Conservation (phyloP, 1,140 invertebrate genomes). For the Teleopsis dalmanni region DNA sequence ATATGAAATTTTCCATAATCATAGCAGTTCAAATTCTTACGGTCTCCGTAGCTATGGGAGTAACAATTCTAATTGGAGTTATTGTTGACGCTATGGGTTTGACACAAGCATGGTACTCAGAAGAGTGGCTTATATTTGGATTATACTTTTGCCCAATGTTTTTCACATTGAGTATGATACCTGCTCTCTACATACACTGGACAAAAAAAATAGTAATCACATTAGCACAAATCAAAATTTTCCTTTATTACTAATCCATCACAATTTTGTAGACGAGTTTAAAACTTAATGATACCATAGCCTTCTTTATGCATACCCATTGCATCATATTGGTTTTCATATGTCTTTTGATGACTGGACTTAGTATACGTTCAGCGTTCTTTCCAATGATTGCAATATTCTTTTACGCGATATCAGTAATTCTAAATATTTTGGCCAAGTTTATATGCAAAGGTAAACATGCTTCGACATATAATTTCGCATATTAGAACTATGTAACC, state of each 20-base stretch:
- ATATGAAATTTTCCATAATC: constrained; percentile 22
- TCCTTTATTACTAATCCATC: background rate
- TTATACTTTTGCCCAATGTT: constrained; percentile 52
- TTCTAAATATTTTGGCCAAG: constrained; percentile 29
- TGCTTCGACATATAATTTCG: too few relatives aligned
- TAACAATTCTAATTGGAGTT: constrained; percentile 48
- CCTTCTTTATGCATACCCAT: constrained; percentile 33
- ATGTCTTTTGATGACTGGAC: constrained; percentile 24
- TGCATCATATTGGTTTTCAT: constrained; percentile 27
- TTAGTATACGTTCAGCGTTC: constrained; percentile 30
- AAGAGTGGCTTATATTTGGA: constrained; percentile 58
- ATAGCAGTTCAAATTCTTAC: constrained; percentile 22
- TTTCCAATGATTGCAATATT: constrained; percentile 33
- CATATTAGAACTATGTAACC: too few relatives aligned
- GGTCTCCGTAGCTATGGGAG: constrained; percentile 42
- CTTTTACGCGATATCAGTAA: constrained; percentile 31
- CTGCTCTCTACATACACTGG: constrained; percentile 41
- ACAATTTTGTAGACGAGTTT: constrained; percentile 10
- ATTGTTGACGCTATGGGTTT: constrained; percentile 50
- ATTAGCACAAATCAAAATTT: too few relatives aligned
- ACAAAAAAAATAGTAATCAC: constrained; percentile 48
- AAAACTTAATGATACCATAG: constrained; percentile 25
- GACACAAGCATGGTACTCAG: constrained; percentile 61
- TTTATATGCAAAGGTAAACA: too few relatives aligned
- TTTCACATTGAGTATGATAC: constrained; percentile 31